Conservation (phyloP, 2,797 vertebrate genomes). For the Potorous gilbertii region DNA sequence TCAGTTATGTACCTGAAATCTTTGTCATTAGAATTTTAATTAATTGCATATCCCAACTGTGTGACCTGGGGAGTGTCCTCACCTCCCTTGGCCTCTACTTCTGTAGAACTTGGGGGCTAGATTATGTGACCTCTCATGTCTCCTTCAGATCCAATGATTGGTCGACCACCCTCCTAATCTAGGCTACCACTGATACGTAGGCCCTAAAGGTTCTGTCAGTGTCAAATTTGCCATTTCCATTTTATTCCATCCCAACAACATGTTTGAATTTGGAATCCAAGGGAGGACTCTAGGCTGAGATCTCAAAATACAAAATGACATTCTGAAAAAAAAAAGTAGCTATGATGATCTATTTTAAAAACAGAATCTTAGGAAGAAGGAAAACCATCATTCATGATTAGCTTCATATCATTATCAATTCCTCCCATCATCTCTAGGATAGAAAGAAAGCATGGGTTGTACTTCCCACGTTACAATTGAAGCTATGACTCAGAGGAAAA, state of each 20-base stretch:
- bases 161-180: not conserved
- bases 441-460: not conserved
- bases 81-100: not conserved
- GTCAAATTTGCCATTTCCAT: not conserved
- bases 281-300: not conserved
- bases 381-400: not conserved
- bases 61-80: not conserved
- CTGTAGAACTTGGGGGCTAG: not conserved
- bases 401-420: not conserved
- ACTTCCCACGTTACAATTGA: not conserved
- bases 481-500: not conserved
- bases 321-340: not conserved
- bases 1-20: not conserved
- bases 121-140: not conserved
- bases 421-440: not conserved
- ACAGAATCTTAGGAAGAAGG: not conserved
- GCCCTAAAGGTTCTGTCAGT: not conserved
- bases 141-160: not conserved
- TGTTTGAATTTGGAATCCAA: not conserved
- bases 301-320: not conserved
- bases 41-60: not conserved
- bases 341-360: not conserved
- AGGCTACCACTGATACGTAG: not conserved
- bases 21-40: not conserved
- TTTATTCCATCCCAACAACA: not conserved